Evolutionary conservation across 1,140 invertebrate genomes (phyloP), one percentile per base, ranked within the genome.

Genomic region (Neuroterus valhalla): DNA sequence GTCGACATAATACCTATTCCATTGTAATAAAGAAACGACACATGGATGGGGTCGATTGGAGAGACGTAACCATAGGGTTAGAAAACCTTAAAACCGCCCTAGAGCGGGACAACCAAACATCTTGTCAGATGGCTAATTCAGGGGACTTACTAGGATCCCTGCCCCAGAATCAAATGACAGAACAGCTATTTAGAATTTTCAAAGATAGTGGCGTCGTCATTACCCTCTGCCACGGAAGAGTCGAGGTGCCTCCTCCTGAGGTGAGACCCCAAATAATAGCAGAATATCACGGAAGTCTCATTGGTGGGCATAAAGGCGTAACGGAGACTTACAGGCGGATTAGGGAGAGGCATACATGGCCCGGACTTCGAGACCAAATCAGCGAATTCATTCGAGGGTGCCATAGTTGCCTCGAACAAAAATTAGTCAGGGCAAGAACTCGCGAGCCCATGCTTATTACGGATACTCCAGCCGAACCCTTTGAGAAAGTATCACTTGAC

Each of bases 401-500:
- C 48, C 14, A 66, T n/a, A 72, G 55, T 0, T 84, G 83, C 45
- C 78, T 79, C 46, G 23, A 5, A 17, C 77, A 79, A 2, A 83
- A 83, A 55, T n/a, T 75, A 5, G 50, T 21, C 11, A 8, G 67
- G 11, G 42, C 45, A 11, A 80, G 78, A 68, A 76, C 19, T 17
- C 78, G 73, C 23, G 44, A 43, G 45, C 82, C 80, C 0, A 74
- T 84, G 76, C 19, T 66, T n/a, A 81, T 81, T 5, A 84, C 81
- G 0, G 73, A 76, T 31, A 78, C 80, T 0, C 71, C 78, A 2
- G 23, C 45, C 17, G 42, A 67, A 23, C 23, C 75, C 0, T 82
- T 81, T 42, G 78, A 81, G n/a, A 78, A 76, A 26, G 66, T 79
- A 12, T 38, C 68, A 12, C 21, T 86, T 14, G 85, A 88, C 62